Conservation (phyloP, 2,888 invertebrate species). For the Euproctis similis region DNA sequence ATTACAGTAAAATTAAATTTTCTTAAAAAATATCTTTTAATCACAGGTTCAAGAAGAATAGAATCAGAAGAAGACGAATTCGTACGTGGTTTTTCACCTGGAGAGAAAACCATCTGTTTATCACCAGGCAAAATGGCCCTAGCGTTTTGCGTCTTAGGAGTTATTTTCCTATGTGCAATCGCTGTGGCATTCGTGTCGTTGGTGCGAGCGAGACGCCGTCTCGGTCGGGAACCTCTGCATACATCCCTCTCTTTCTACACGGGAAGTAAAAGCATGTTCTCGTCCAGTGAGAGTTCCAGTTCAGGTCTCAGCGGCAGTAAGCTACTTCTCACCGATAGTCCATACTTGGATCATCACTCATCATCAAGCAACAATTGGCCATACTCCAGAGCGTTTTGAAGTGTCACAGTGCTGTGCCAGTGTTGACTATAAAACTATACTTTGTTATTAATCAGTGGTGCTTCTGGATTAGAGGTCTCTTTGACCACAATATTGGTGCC, state of each 20-base stretch:
- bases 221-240: slow-evolving; percentile 62
- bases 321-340: slow-evolving; percentile 76
- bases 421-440: too few species aligned
- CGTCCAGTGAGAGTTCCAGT: slow-evolving; percentile 75
- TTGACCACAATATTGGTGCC: too few species aligned
- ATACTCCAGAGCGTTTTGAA: slow-evolving; percentile 58
- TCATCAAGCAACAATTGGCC: slow-evolving; percentile 73
- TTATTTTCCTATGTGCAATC: slow-evolving; percentile 83
- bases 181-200: slow-evolving; percentile 81
- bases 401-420: too few species aligned
- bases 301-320: slow-evolving; percentile 78
- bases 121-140: slow-evolving; percentile 86
- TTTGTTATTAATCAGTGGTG: too few species aligned
- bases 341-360: slow-evolving; percentile 75
- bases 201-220: slow-evolving; percentile 75
- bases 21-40: slow-evolving; percentile 4
- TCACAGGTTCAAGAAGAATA: slow-evolving; percentile 61
- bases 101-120: slow-evolving; percentile 81
- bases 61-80: slow-evolving; percentile 60
- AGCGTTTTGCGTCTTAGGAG: slow-evolving; percentile 82
- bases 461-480: too few species aligned
- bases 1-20: background rate
- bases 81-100: slow-evolving; percentile 65
- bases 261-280: slow-evolving; percentile 77
- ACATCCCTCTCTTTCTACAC: slow-evolving; percentile 76